Evolutionary conservation across 2,888 invertebrate species (phyloP).

Genomic region (Trissoscelio sp.): DNA sequence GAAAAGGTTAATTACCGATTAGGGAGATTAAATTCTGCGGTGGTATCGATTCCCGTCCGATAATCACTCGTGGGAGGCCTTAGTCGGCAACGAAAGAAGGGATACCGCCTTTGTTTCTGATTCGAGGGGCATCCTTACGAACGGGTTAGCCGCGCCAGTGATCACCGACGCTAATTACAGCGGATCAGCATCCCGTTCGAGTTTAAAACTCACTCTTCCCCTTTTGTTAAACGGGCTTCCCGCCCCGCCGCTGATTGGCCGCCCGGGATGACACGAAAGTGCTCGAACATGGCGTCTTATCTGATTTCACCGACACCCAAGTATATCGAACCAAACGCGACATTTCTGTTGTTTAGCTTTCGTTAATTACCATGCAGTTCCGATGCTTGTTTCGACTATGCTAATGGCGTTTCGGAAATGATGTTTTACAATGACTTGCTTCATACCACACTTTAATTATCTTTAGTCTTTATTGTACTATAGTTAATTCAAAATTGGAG

Average conservation of each 20-base stretch:
- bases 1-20: conserved; percentile 81
- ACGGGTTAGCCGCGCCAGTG: conserved; percentile 82
- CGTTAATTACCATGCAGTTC: conserved; percentile 63
- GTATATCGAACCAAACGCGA: conserved; percentile 61
- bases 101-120: conserved; percentile 71
- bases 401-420: conserved; percentile 49
- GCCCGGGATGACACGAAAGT: conserved; percentile 81
- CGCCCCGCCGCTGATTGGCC: conserved; percentile 79
- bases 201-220: conserved; percentile 81
- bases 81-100: conserved; percentile 69
- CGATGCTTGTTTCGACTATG: conserved; percentile 58
- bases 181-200: conserved; percentile 80
- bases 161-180: conserved; percentile 83
- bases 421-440: conserved; percentile 39
- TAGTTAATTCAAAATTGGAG: neutral
- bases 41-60: conserved; percentile 79
- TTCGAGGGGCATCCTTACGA: conserved; percentile 82
- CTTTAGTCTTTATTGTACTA: conserved; percentile 9
- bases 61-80: conserved; percentile 78
- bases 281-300: conserved; percentile 82
- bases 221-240: conserved; percentile 77
- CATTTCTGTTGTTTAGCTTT: conserved; percentile 62
- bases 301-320: conserved; percentile 68
- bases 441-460: conserved; percentile 29
- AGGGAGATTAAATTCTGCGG: conserved; percentile 81